Base-by-base conservation (phyloP, 2,888 invertebrate species). In the Piscicola geometra region DNA sequence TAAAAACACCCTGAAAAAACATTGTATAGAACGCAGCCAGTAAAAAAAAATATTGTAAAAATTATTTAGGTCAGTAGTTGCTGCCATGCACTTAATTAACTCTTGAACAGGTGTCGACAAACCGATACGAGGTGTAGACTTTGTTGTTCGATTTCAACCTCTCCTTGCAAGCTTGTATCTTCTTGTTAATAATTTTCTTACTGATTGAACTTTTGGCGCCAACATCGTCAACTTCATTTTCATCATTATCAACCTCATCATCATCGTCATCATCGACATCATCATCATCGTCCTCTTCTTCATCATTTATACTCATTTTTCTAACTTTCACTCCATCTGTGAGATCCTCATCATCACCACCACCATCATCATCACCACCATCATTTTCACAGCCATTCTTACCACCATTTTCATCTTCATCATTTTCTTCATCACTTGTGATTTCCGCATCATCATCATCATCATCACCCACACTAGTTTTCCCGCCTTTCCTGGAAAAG, bases 361-460 rank as follows among this genome's bases (percentile, higher is more conserved):
- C 64, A 64, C 21, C 64, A 64, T 30, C 21, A 64, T 41, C 41
- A 41, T 41, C 41, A 9, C 9, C 21, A 9, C 21, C 64, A 3
- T 67, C 67, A 28, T 67, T 32, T 67, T 67, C 67, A 30, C n/a
- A n/a, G n/a, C n/a, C 64, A 41, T 21, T 21, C 5, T 3, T n/a
- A 28, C 21, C 64, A 64, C 21, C 64, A 64, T 30, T 30, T 12
- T 41, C 41, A 41, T 41, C 41, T 41, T 28, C 21, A 9, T 64
- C 64, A 3, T 67, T 32, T n/a, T 67, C 67, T 67, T 67, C 67
- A 30, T 67, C 67, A 67, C 67, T 67, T 9, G 9, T 35, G 28
- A 67, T 67, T 32, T 67, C 67, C 33, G 15, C 67, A 67, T 67
- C 67, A 67, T 67, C 67, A 33, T 9, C 30, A 15, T 12, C 67